Base-by-base conservation (phyloP, 2,888 invertebrate species). In the Sarcophaga variegata region DNA sequence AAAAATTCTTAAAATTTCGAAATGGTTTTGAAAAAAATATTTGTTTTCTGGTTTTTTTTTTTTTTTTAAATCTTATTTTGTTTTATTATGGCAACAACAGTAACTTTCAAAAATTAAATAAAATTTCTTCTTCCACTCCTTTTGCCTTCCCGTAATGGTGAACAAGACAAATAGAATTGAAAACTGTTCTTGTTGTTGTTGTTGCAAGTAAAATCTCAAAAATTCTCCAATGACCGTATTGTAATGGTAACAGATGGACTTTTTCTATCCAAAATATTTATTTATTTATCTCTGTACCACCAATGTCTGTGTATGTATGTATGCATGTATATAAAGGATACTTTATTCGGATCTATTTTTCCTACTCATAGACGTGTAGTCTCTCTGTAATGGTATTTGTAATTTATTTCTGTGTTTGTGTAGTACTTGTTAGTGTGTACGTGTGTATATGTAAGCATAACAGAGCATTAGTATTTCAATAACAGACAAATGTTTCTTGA, bases 241-340 rank as follows among this genome's bases (percentile, higher is more conserved):
- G 66, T 59, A 75, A 70, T 78, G 81, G 74, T 63, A 78, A 74
- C 85, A 85, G 74, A 72, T 85, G 85, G 78, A 12, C 25, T 60
- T 59, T 37, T 17, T 11, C 14, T 54, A 25, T 49, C 20, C 62
- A 49, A 37, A 69, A 59, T 64, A n/a, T 75, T 72, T 66, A 45
- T 75, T 72, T 66, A 45, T 22, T 54, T 63, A 37, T 74, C 64
- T 66, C 5, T 37, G 54, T 62, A 63, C 20, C 12, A n/a, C 76
- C 4, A 37, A 37, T 37, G 37, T 37, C 37, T 37, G 37, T 37
- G 10, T 10, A 37, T 37, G 10, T 2, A 37, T 8, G 37, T 37
- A 37, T 37, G 4, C 22, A 22, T 22, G 37, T 37, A 2, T 37
- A 2, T 37, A 8, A 37, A 37, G 37, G 10, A 37, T 37, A 37